These are phyloP conservation scores for Rhynchonycteris naso DNA, from an alignment of 2,797 vertebrate genomes.

Conservation along the genomic window DNA sequence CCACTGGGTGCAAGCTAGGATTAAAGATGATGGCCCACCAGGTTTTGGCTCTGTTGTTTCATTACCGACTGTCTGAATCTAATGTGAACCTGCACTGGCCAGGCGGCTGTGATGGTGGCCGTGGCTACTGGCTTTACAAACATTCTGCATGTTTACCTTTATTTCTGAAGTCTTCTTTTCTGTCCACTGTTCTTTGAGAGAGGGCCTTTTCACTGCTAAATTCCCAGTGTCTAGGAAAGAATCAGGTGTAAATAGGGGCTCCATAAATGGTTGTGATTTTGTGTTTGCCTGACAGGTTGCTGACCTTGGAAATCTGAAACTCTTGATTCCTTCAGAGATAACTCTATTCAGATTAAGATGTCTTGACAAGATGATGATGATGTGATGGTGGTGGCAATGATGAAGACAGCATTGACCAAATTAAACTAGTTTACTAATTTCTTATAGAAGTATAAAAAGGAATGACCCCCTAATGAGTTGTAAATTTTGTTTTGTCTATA, in stretches of 20 bases:
- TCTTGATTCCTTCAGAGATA: slow-evolving; percentile 33
- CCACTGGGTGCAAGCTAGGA: too few species aligned
- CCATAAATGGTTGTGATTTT: not conserved
- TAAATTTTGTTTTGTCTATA: not conserved
- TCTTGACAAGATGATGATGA: not conserved
- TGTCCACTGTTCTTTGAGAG: not conserved
- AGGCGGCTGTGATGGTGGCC: too few species aligned
- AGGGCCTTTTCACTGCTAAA: not conserved
- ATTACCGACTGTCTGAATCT: too few species aligned
- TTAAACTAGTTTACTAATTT: slow-evolving; percentile 2
- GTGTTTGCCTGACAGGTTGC: not conserved
- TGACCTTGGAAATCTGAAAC: slow-evolving; percentile 32
- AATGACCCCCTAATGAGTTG: not conserved
- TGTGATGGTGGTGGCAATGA: not conserved
- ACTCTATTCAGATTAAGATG: not conserved
- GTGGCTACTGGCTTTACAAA: too few species aligned
- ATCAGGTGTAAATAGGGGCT: not conserved
- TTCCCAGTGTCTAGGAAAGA: not conserved
- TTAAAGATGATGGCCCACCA: too few species aligned
- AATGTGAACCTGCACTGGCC: too few species aligned
- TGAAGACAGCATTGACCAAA: not conserved
- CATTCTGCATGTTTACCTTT: not conserved
- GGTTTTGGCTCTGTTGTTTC: too few species aligned
- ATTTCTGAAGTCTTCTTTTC: not conserved
- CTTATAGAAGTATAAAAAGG: not conserved